These are phyloP conservation scores for Panopea generosa DNA, from an alignment of 2,888 invertebrate genomes.

Conservation along the genomic window DNA sequence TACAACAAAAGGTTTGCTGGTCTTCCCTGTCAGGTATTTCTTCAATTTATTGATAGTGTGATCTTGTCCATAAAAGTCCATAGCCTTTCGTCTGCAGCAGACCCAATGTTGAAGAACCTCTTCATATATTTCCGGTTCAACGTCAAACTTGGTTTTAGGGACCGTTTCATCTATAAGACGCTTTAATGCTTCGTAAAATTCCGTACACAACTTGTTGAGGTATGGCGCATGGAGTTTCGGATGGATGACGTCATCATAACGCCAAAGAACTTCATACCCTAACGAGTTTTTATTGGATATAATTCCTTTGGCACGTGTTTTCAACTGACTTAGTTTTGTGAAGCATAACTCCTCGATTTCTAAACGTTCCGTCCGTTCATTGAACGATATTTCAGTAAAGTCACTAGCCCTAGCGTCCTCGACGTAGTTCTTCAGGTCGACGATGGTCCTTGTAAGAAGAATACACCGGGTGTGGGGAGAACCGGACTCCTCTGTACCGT, in stretches of 20 bases:
- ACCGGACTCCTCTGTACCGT: slow-evolving; percentile 71
- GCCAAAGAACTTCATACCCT: slow-evolving; percentile 81
- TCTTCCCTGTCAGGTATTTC: slow-evolving; percentile 71
- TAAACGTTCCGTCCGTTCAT: slow-evolving; percentile 68
- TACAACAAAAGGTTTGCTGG: slow-evolving; percentile 74
- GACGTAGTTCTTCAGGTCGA: slow-evolving; percentile 83
- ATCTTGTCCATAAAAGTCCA: slow-evolving; percentile 68
- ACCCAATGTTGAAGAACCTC: slow-evolving; percentile 73
- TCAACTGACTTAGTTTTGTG: slow-evolving; percentile 70
- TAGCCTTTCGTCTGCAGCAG: slow-evolving; percentile 63
- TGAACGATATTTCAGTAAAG: slow-evolving; percentile 77
- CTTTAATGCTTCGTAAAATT: slow-evolving; percentile 66
- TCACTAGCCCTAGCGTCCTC: slow-evolving; percentile 66
- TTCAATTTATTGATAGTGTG: slow-evolving; percentile 63
- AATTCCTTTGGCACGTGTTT: slow-evolving; percentile 65
- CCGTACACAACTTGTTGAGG: slow-evolving; percentile 72
- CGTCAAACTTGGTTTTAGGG: slow-evolving; percentile 56
- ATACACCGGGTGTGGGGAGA: slow-evolving; percentile 72
- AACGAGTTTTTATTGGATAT: slow-evolving; percentile 68
- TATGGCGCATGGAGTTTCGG: slow-evolving; percentile 80
- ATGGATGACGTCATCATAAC: slow-evolving; percentile 81
- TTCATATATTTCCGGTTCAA: slow-evolving; percentile 64
- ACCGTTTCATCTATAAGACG: slow-evolving; percentile 70
- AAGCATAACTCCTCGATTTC: slow-evolving; percentile 70
- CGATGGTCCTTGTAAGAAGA: slow-evolving; percentile 78